Evolutionary conservation across 1,140 invertebrate genomes (phyloP), one percentile per base, ranked within the genome.

Genomic region (Tetramorium parvispinum): DNA sequence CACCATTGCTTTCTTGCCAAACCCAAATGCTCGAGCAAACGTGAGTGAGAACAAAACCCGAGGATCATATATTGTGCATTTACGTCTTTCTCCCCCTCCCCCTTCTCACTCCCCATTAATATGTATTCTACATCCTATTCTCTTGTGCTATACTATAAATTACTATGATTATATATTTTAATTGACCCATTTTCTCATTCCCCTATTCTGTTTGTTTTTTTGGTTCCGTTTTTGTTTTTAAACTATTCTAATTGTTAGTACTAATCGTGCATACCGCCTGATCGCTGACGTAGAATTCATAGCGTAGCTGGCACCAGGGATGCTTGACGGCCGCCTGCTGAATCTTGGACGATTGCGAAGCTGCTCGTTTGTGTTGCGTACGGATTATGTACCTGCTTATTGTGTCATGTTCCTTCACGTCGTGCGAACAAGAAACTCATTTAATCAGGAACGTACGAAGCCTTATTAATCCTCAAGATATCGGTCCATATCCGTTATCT

Each of bases 1-100:
- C 91, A 91, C 89, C 92, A 93, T 94, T 94, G 93, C 93, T 94
- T 94, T 94, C 76, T 93, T 94, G 91, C 90, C 92, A 93, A 93
- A 91, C 85, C 83, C 88, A 92, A 92, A 92, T 92, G 92, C 91
- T 93, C 93, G 87, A 93, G 89, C 85, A 89, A 93, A 94, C 91
- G 92, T 94, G 93, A 94, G 93, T 94, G 92, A 94, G 79, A 83
- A 73, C 13, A 83, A 88, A 87, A 76, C 91, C 88, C 91, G 92
- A 94, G 92, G 92, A 94, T 94, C 93, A 93, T 94, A 91, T 93
- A 91, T 88, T 93, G 88, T 94, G 92, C 91, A 93, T 93, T 92
- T 89, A 51, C 40, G 46, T 91, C 70, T 37, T 73, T 21, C n/a
- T n/a, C 5, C 21, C n/a, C 2, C 7, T 8, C 51, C 18, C 18